These are phyloP conservation scores for Ficedula albicollis DNA, from an alignment of 2,797 vertebrate species.

Conservation along the genomic window DNA sequence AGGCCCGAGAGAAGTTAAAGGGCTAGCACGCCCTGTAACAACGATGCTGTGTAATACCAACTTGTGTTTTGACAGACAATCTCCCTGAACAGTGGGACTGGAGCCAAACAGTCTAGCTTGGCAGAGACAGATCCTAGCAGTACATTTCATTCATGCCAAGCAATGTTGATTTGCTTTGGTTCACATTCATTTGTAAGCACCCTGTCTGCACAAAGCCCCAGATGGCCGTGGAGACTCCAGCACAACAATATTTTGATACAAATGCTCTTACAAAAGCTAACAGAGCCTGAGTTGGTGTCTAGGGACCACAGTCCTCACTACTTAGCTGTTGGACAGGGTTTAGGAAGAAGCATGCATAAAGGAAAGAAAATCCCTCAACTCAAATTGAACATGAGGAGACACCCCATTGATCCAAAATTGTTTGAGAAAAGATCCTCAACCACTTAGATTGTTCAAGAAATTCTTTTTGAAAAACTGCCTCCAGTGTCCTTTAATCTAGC, in stretches of 20 bases:
- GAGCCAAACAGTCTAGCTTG: slow-evolving; percentile 59
- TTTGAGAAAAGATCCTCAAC: not conserved
- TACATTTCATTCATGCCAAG: slow-evolving; percentile 53
- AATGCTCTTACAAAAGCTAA: slow-evolving; percentile 52
- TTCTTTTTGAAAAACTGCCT: not conserved
- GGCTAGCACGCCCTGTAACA: not conserved
- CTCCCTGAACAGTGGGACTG: slow-evolving; percentile 22
- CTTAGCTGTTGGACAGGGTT: not conserved
- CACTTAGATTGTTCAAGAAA: not conserved
- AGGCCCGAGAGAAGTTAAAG: slow-evolving; percentile 31
- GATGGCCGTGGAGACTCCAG: slow-evolving; percentile 47
- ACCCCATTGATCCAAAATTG: not conserved
- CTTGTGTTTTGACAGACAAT: slow-evolving; percentile 63
- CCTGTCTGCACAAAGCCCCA: slow-evolving; percentile 57
- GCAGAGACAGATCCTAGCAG: slow-evolving; percentile 60
- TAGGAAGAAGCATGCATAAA: not conserved
- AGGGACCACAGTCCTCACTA: not conserved
- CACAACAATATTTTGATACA: slow-evolving; percentile 60
- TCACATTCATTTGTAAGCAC: slow-evolving; percentile 62
- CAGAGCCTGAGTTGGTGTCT: slow-evolving; percentile 22
- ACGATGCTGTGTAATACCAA: slow-evolving; percentile 17
- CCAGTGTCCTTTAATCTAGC: not conserved
- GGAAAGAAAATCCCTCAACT: not conserved
- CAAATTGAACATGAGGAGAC: not conserved
- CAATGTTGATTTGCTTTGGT: slow-evolving; percentile 67